These are phyloP conservation scores for Petromus typicus DNA, from an alignment of 2,113 vertebrate genomes.

Conservation along the genomic window DNA sequence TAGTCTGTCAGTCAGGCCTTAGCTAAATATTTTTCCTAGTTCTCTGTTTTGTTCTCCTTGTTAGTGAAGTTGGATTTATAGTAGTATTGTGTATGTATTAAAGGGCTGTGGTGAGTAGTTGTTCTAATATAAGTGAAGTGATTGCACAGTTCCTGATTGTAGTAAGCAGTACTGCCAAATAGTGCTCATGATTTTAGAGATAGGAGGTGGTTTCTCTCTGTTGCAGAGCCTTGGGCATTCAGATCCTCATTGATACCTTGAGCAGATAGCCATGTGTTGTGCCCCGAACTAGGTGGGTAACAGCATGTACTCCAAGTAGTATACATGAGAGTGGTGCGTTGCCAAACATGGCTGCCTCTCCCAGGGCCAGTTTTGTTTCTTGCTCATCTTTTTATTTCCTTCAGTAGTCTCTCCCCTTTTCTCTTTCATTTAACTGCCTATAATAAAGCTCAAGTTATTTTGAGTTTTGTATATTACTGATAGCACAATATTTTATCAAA, in stretches of 20 bases:
- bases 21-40: background rate
- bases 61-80: background rate
- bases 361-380: background rate
- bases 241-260: background rate
- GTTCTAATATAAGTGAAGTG: fast-evolving
- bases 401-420: background rate
- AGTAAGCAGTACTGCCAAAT: background rate
- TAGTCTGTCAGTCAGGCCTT: background rate
- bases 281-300: background rate
- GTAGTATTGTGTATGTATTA: background rate
- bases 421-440: background rate
- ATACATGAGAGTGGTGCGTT: background rate
- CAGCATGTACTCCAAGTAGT: fast-evolving
- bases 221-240: fast-evolving
- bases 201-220: background rate
- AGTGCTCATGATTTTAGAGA: background rate
- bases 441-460: background rate
- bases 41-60: background rate
- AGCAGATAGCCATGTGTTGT: background rate
- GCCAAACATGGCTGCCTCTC: background rate
- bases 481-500: background rate
- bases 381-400: background rate
- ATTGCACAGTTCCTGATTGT: background rate
- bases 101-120: background rate
- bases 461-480: background rate